These are phyloP conservation scores for Clinocottus analis DNA, from an alignment of 2,113 vertebrate genomes.

Conservation along the genomic window DNA sequence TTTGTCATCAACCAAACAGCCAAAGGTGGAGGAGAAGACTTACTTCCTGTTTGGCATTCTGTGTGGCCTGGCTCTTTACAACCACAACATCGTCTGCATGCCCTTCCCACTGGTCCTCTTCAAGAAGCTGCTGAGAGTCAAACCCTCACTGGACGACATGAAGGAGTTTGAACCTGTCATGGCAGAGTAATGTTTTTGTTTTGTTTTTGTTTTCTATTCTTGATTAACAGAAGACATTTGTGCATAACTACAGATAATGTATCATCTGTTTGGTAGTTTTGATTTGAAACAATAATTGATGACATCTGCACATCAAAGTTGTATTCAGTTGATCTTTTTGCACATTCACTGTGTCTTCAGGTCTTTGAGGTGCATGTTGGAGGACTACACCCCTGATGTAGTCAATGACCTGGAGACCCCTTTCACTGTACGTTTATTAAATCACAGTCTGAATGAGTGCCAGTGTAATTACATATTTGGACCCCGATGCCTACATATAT, in stretches of 20 bases:
- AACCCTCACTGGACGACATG: slow-evolving; percentile 78
- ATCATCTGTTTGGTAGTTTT: not conserved
- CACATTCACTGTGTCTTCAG: slow-evolving; percentile 59
- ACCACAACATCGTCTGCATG: slow-evolving; percentile 72
- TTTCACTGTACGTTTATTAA: slow-evolving; percentile 79
- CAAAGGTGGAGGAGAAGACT: slow-evolving; percentile 56
- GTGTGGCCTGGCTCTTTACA: slow-evolving; percentile 80
- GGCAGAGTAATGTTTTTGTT: slow-evolving; percentile 70
- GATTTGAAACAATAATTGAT: not conserved
- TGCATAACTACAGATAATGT: not conserved
- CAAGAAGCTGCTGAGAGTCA: slow-evolving; percentile 82
- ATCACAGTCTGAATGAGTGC: not conserved
- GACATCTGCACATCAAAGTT: not conserved
- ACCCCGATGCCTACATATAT: not conserved
- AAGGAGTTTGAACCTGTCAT: slow-evolving; percentile 75
- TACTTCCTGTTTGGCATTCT: slow-evolving; percentile 86
- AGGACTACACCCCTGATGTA: slow-evolving; percentile 69
- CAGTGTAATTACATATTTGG: not conserved
- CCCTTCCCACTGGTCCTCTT: slow-evolving; percentile 79
- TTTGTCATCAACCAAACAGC: slow-evolving; percentile 55
- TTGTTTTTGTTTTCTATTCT: too few relatives aligned
- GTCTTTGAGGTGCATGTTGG: slow-evolving; percentile 74
- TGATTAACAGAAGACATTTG: not conserved
- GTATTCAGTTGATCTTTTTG: not conserved
- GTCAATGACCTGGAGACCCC: slow-evolving; percentile 44